Percentiles rank a stretch among this genome's conserved stretches.
phyloP scores from a whole-genome alignment of 2,888 invertebrate species.

The Ormyrus labotus region DNA sequence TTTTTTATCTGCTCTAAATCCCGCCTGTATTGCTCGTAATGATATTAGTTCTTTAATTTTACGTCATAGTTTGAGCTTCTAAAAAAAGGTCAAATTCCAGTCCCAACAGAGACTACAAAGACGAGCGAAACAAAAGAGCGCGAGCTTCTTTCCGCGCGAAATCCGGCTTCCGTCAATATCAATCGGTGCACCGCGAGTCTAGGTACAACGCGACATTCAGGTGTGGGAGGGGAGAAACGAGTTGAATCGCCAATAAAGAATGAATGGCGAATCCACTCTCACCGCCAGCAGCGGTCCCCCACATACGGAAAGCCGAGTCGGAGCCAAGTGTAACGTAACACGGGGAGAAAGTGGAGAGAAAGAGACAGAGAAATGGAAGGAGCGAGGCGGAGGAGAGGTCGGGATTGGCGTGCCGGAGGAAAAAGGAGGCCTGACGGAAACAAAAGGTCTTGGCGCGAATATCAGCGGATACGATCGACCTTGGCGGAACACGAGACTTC shows the following conservation, averaged over 20 bases:
- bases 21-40: too few species aligned
- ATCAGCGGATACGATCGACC: constrained; percentile 47
- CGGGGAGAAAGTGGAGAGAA: constrained; percentile 25
- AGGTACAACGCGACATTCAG: too few species aligned
- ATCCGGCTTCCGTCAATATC: too few species aligned
- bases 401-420: not conserved
- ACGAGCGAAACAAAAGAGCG: too few species aligned
- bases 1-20: not conserved
- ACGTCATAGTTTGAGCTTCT: too few species aligned
- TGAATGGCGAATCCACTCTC: not conserved
- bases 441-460: constrained; percentile 40
- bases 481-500: constrained; percentile 27
- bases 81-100: too few species aligned
- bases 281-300: not conserved
- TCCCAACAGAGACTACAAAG: too few species aligned
- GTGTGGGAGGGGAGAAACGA: not conserved
- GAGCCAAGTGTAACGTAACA: constrained; percentile 24
- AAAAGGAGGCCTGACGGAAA: not conserved
- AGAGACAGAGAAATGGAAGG: not conserved
- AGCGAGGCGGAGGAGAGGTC: not conserved
- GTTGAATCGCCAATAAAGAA: constrained; percentile 14
- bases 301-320: constrained; percentile 15
- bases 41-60: too few species aligned
- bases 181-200: too few species aligned
- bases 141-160: too few species aligned